Percentiles rank a stretch among this genome's conserved stretches.
Evolutionary conservation across 2,113 vertebrate genomes (phyloP).

Genomic region (Stegastes partitus): DNA sequence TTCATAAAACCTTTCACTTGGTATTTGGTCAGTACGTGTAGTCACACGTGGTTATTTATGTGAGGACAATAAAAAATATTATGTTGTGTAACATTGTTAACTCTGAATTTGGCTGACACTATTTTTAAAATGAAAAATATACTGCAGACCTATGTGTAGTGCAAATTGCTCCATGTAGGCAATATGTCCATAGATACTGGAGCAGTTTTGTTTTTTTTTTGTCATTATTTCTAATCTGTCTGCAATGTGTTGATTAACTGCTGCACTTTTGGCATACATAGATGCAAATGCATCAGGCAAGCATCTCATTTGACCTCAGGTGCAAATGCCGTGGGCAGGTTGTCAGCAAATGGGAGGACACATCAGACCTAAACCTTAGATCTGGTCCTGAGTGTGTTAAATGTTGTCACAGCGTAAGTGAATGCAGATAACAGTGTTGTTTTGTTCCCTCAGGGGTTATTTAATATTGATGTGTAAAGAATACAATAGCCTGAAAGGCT

Average conservation of each 20-base stretch:
- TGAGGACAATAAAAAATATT: too few species aligned
- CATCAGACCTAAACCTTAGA: neutral
- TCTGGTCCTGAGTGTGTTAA: neutral
- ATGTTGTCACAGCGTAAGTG: conserved; percentile 27
- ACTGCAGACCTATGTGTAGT: neutral
- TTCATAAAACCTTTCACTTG: neutral
- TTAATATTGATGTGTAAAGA: conserved; percentile 55
- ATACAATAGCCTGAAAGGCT: conserved; percentile 35
- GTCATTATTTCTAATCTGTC: too few species aligned
- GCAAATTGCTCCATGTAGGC: neutral
- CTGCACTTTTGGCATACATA: neutral
- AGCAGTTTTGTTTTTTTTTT: too few species aligned
- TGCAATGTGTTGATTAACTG: too few species aligned
- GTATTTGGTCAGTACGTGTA: neutral
- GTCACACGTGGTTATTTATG: too few species aligned
- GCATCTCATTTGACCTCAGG: neutral
- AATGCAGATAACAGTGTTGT: conserved; percentile 34
- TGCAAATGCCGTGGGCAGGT: neutral
- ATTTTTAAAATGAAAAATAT: neutral
- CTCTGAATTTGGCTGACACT: neutral
- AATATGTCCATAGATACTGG: too few species aligned
- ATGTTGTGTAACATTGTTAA: neutral
- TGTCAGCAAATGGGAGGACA: conserved; percentile 14
- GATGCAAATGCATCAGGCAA: neutral
- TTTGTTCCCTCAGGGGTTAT: conserved; percentile 21